Base-by-base conservation (phyloP, 2,888 invertebrate species). In the Bruchidius siliquastri region DNA sequence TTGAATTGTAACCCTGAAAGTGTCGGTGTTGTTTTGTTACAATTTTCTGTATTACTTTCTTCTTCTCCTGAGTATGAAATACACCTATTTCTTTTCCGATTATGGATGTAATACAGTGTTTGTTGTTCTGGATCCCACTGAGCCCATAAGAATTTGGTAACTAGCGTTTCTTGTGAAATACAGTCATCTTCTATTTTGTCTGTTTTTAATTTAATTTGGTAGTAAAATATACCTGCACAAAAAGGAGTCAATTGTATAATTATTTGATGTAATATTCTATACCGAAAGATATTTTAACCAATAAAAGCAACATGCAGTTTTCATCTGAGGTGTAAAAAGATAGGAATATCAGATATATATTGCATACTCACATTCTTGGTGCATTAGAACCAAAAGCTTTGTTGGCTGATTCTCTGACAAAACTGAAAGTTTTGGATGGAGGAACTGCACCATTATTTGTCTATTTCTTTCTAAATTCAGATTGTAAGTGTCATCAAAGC, bases 1-100 rank as follows among this genome's bases (percentile, higher is more conserved):
- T 96, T 95, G 84, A 96, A 96, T 85, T 96, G 96, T 74, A 95
- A 88, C 20, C 95, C 95, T 8, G 95, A 94, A 10, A 96, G 87
- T 0, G 92, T 93, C 6, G 95, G 94, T 70, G 91, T 92, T 72
- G 90, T 86, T 79, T 90, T 89, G 6, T 73, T 71, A 67, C 74
- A 73, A 22, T 68, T 72, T n/a, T 88, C 87, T 66, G 89, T 89
- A 70, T 88, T 86, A 81, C 87, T 87, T 72, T 87, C 86, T 80
- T 92, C 92, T 71, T 93, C 90, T 20, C 89, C 90, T 74, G 49
- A 49, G 49, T 49, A 49, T 69, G 90, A 90, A 78, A 92, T 90
- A 82, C 92, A 92, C 78, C 91, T 90, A 2, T 91, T 88, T 22
- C 92, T 90, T 81, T 91, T 91, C 72, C 93, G 91, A 81, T 93